phyloP scores from a whole-genome alignment of 64 coral and sea anemone genomes.

The Porites lutea region DNA sequence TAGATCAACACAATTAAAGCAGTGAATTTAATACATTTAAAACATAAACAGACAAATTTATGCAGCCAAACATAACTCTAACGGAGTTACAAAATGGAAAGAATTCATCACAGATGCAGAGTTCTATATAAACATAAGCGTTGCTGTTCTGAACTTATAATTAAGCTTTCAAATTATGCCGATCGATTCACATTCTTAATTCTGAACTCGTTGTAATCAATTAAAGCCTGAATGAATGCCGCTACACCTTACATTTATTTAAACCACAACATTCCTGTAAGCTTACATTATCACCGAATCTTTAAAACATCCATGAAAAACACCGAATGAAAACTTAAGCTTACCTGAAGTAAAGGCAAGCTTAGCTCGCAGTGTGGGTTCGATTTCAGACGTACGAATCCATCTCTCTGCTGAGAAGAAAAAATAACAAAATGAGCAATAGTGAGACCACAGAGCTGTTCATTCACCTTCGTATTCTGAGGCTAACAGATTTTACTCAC shows the following conservation, averaged over 20 bases:
- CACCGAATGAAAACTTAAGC: background rate
- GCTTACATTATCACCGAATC: background rate
- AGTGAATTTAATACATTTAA: slow-evolving; percentile 16
- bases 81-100: background rate
- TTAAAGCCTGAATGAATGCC: background rate
- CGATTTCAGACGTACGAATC: slow-evolving; percentile 80
- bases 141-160: too few relatives aligned
- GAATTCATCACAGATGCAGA: too few relatives aligned
- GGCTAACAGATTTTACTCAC: slow-evolving; percentile 27
- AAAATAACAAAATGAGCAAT: background rate
- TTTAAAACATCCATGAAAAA: background rate
- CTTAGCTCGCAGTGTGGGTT: slow-evolving; percentile 70
- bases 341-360: slow-evolving; percentile 88
- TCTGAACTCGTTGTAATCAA: too few relatives aligned
- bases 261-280: background rate
- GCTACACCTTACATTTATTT: background rate
- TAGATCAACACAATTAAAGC: slow-evolving; percentile 6
- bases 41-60: background rate
- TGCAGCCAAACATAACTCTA: background rate
- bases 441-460: slow-evolving; percentile 49
- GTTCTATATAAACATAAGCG: background rate
- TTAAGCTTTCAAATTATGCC: too few relatives aligned
- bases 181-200: too few relatives aligned
- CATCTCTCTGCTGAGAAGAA: slow-evolving; percentile 50
- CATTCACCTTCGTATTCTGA: slow-evolving; percentile 4